A percentile compares a stretch with the other conserved stretches of the same genome.
These are phyloP conservation scores for Xestia xanthographa DNA, from an alignment of 2,888 invertebrate species.

Conservation along the genomic window DNA sequence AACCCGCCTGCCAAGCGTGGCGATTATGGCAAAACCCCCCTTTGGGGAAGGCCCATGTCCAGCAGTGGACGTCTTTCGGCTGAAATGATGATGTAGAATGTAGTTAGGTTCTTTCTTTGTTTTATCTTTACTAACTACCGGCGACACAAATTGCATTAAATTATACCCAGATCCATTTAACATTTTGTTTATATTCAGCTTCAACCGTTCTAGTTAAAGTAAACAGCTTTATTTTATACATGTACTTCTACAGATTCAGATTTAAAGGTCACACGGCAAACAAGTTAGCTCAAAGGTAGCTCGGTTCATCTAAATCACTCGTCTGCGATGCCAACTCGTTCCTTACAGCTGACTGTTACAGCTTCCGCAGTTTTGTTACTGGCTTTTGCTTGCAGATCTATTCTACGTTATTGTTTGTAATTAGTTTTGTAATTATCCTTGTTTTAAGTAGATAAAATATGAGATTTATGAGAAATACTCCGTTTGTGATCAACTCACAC, in stretches of 20 bases:
- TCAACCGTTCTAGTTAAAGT: conserved; percentile 17
- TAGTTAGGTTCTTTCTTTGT: not conserved
- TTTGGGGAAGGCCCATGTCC: too few species aligned
- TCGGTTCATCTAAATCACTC: conserved; percentile 56
- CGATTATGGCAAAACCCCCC: too few species aligned
- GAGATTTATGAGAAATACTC: too few species aligned
- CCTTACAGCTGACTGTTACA: conserved; percentile 32
- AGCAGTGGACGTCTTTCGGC: too few species aligned
- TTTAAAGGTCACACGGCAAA: conserved; percentile 51
- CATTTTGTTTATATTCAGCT: conserved; percentile 2
- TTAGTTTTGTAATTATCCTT: conserved; percentile 19
- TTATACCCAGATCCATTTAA: not conserved
- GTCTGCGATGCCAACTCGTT: conserved; percentile 50
- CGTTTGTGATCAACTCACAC: too few species aligned
- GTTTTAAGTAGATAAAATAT: too few species aligned
- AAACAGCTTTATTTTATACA: conserved; percentile 38
- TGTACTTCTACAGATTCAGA: too few species aligned
- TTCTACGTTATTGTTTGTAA: conserved; percentile 24
- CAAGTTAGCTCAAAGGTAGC: conserved; percentile 50
- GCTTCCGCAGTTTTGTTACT: conserved; percentile 37
- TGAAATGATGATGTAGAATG: not conserved
- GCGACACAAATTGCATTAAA: not conserved
- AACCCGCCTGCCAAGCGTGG: too few species aligned
- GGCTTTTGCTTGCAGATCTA: conserved; percentile 5
- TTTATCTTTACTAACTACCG: not conserved